Evolutionary conservation across 2,113 vertebrate genomes (phyloP), one percentile per base, ranked within the genome.

Genomic region (Phyllostomus hastatus): DNA sequence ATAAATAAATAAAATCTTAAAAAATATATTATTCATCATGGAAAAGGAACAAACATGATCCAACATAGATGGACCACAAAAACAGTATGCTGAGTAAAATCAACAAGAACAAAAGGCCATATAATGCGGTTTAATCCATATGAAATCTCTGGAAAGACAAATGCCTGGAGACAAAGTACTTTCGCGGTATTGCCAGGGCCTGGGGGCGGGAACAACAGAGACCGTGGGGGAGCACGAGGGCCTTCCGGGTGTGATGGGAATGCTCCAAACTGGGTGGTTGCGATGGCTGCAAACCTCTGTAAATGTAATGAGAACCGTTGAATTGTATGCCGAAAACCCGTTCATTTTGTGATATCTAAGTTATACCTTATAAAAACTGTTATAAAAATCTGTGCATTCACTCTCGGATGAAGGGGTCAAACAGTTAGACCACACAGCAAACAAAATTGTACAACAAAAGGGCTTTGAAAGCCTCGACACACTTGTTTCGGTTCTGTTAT

Each of bases 201-300:
- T 2, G 4, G 1, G 3, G 48, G 2, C 22, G 20, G 22, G 50
- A 59, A 72, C 0, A 33, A 35, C 7, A 28, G 19, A 52, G 16
- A n/a, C 8, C 2, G 0, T 0, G 46, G 19, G 50, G 4, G 50
- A 10, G 1, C 15, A 61, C 10, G 9, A 52, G 46, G 22, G 24
- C 66, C 70, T 57, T 59, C 14, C 15, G 33, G 7, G 16, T 46
- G 5, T 16, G 24, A 48, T 22, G 10, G 41, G 43, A 35, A 48
- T 66, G 22, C 31, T 79, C 52, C 28, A 78, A 86, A 83, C n/a
- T 11, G 1, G 1, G n/a, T 28, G 22, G 22, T 48, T 16, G 10
- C 3, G 64, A 54, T 41, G 24, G 48, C 11, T 31, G 17, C 4
- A 52, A 11, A 64, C 9, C 11, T 76, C 7, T 38, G 16, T 87